Evolutionary conservation across 2,113 vertebrate genomes (phyloP).

Genomic region (Chauna torquata): DNA sequence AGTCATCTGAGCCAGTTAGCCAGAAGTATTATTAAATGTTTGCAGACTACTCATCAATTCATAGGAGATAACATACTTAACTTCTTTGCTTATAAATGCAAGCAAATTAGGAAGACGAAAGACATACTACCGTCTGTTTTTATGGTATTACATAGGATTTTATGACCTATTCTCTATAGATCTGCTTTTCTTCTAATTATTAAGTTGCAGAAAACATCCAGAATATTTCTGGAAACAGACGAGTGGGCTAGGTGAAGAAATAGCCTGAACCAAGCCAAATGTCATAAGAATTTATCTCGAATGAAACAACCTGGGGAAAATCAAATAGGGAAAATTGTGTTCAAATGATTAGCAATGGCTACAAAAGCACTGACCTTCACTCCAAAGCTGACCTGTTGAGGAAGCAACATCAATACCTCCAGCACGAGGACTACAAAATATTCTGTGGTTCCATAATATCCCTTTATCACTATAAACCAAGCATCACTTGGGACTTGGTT

Average conservation of each 20-base stretch:
- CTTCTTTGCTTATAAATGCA: background rate
- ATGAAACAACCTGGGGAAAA: background rate
- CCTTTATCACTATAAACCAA: background rate
- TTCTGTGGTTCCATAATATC: background rate
- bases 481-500: background rate
- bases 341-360: background rate
- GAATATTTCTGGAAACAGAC: background rate
- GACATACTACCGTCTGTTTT: background rate
- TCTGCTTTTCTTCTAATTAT: background rate
- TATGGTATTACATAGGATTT: background rate
- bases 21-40: conserved; percentile 8
- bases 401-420: background rate
- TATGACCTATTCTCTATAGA: background rate
- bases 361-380: background rate
- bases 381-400: background rate
- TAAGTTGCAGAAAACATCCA: background rate
- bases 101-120: background rate
- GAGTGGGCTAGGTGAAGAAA: background rate
- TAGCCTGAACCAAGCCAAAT: background rate
- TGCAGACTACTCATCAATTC: background rate
- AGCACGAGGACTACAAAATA: background rate
- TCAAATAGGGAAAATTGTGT: background rate
- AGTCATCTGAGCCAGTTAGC: background rate
- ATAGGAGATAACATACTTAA: background rate
- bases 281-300: background rate